Base-by-base conservation (phyloP, 2,888 invertebrate genomes). In the Scaptomyza parva region DNA sequence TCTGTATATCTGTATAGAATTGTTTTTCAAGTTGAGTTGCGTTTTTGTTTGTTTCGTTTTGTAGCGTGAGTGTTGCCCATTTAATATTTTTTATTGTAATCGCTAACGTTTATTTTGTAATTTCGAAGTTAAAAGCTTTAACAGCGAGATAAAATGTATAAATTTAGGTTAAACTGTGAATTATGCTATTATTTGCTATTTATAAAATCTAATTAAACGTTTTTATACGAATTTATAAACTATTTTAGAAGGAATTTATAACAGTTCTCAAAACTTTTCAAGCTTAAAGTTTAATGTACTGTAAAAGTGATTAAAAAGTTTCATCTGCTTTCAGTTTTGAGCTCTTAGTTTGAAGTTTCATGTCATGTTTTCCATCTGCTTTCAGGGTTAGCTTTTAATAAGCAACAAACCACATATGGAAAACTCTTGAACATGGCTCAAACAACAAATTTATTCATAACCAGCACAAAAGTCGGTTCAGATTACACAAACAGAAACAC, bases 11-110 rank as follows among this genome's bases (percentile, higher is more conserved):
- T n/a, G n/a, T n/a, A n/a, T 30, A 3, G 7, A 30, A 52, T 53
- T 58, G 67, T 53, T 60, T 24, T 44, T 39, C 37, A 37, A 40
- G 26, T 45, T 63, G 40, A 8, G 3, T 9, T 8, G 28, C 28
- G 28, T 28, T 28, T 28, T 26, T 4, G 9, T 17, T 26, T 41
- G 33, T 22, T 39, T 28, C 28, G 28, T 28, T 28, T 30, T 22
- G 20, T 59, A 70, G 75, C 82, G 68, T 81, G 79, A 64, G 54
- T 63, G 47, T 59, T 47, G 45, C 48, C 18, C 70, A 65, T 78
- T 39, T 18, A 12, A 41, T 51, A 7, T 20, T 51, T 55, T 65
- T 24, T 33, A 39, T 50, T 57, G 24, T 45, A 52, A 43, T 26
- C 12, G 64, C 63, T 59, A 63, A 40, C 72, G 63, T 70, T 85